Percentiles rank a stretch among this genome's conserved stretches.
These are phyloP conservation scores for Pseudococcus longispinus DNA, from an alignment of 2,888 invertebrate genomes.

Conservation along the genomic window DNA sequence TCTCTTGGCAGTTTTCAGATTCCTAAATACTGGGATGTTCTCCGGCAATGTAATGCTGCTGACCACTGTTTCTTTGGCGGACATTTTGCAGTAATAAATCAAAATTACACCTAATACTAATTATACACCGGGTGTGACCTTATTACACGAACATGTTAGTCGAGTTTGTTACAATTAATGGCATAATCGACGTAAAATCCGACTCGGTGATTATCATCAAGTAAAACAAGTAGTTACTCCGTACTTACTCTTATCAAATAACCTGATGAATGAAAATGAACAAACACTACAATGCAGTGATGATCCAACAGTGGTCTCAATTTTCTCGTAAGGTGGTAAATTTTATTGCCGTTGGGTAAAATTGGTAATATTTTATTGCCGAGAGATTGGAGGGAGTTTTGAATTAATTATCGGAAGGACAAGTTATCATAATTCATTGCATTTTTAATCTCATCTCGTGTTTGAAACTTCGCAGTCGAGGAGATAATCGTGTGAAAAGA, in stretches of 20 bases:
- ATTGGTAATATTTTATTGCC: not conserved
- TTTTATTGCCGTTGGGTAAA: not conserved
- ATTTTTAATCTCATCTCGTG: not conserved
- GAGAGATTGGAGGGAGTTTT: not conserved
- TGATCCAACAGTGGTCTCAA: not conserved
- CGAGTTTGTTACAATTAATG: slow-evolving; percentile 1
- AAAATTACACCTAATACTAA: not conserved
- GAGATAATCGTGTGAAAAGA: no score
- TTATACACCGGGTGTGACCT: not conserved
- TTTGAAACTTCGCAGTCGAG: no score
- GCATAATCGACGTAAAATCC: not conserved
- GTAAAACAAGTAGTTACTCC: slow-evolving; percentile 1
- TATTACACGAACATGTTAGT: slow-evolving; percentile 7
- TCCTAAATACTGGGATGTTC: slow-evolving; percentile 69
- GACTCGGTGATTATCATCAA: not conserved
- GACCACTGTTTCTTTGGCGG: slow-evolving; percentile 27
- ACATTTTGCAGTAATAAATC: slow-evolving; percentile 8
- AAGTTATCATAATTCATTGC: no score
- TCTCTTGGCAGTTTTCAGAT: slow-evolving; percentile 71
- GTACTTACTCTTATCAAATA: not conserved
- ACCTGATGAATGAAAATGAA: not conserved
- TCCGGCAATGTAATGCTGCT: slow-evolving; percentile 65
- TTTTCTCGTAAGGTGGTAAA: not conserved
- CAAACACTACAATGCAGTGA: not conserved
- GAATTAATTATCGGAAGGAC: not conserved